Conservation (phyloP, 2,113 vertebrate species). For the Hyperopisus bebe region DNA sequence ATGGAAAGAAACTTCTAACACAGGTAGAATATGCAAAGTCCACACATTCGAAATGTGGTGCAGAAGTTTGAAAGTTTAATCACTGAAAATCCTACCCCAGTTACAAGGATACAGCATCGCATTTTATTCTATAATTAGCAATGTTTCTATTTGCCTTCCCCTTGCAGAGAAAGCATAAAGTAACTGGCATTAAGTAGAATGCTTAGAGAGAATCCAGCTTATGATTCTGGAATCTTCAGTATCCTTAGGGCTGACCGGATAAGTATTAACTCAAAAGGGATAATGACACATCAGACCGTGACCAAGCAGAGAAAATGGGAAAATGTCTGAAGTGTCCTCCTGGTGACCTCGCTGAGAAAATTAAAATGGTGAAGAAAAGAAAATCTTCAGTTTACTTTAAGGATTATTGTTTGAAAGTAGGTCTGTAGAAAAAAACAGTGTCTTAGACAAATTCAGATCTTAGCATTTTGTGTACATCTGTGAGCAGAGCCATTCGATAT, state of each 20-base stretch:
- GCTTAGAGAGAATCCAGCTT: conserved; percentile 12
- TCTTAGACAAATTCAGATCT: conserved; percentile 3
- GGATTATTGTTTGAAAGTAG: conserved; percentile 51
- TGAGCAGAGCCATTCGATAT: neutral
- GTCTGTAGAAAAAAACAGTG: conserved; percentile 34
- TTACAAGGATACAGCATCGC: neutral
- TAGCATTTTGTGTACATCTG: neutral
- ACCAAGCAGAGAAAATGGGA: conserved; percentile 56
- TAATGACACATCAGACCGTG: conserved; percentile 59
- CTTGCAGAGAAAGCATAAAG: conserved; percentile 15
- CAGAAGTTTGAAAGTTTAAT: neutral
- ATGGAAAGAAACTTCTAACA: neutral
- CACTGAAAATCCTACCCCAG: neutral
- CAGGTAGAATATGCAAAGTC: neutral
- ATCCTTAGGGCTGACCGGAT: conserved; percentile 28
- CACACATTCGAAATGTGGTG: neutral
- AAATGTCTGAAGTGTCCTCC: conserved; percentile 61
- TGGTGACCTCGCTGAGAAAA: conserved; percentile 55
- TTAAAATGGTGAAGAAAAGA: conserved; percentile 52
- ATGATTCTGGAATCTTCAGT: neutral
- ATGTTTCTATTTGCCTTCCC: neutral
- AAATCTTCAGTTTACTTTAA: conserved; percentile 59
- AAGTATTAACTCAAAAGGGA: conserved; percentile 55
- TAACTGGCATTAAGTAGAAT: conserved; percentile 10
- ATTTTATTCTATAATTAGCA: conserved; percentile 13